phyloP scores from a whole-genome alignment of 1,140 invertebrate genomes.

The Helicoverpa armigera region DNA sequence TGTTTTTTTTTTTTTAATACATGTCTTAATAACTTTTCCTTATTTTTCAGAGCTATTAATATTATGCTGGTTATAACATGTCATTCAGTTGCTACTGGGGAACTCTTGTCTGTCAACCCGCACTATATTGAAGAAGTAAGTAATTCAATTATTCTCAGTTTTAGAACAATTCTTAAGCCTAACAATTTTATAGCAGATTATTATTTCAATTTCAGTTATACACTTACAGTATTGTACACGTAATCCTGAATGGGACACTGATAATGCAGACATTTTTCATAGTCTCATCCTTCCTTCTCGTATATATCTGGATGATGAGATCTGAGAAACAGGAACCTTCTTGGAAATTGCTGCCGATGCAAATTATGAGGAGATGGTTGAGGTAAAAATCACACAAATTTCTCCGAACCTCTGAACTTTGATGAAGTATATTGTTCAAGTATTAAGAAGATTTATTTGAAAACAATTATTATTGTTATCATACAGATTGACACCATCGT shows the following conservation, averaged over 20 bases:
- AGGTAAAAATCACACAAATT: conserved; percentile 49
- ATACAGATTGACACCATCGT: conserved; percentile 70
- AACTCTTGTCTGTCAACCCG: background rate
- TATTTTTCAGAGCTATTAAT: background rate
- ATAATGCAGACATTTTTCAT: conserved; percentile 84
- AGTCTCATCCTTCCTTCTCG: conserved; percentile 71
- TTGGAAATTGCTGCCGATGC: conserved; percentile 50
- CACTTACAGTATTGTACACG: conserved; percentile 53
- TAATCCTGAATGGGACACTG: conserved; percentile 78
- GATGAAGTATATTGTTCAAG: no score
- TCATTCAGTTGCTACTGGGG: background rate
- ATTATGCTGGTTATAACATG: background rate
- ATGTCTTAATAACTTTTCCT: no score
- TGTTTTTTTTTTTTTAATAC: no score
- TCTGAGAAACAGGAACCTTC: conserved; percentile 52
- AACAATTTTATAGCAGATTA: no score
- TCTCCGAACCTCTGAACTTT: no score
- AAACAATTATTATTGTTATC: background rate
- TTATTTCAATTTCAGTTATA: conserved; percentile 57
- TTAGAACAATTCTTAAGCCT: no score
- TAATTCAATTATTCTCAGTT: background rate
- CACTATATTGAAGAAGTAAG: background rate
- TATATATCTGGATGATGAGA: conserved; percentile 47
- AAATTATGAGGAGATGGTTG: conserved; percentile 52
- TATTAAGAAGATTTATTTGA: no score